phyloP scores from a whole-genome alignment of 2,797 vertebrate species.

The Sarcophilus harrisii region DNA sequence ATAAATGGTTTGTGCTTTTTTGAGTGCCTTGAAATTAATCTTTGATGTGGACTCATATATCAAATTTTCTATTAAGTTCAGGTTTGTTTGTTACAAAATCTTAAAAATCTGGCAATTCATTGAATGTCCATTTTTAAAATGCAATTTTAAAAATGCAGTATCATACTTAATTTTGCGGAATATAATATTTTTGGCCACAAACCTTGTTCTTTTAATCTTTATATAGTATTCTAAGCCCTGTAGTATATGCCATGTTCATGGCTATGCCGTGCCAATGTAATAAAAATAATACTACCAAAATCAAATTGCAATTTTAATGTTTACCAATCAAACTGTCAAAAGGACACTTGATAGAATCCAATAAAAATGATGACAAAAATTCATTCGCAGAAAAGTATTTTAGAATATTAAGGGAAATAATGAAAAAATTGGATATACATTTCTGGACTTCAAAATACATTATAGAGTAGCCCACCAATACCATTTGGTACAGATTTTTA shows the following conservation, averaged over 20 bases:
- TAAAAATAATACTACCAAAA: background rate
- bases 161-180: too few species aligned
- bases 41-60: too few species aligned
- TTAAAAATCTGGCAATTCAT: too few species aligned
- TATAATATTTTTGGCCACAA: too few species aligned
- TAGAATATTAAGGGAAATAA: background rate
- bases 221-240: too few species aligned
- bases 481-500: background rate
- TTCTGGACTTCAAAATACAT: background rate
- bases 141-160: too few species aligned
- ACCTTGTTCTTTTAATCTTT: too few species aligned
- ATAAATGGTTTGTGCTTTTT: too few species aligned
- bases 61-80: too few species aligned
- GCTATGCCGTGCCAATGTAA: background rate
- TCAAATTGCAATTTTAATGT: background rate
- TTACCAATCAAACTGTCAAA: background rate
- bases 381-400: background rate
- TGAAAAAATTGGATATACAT: background rate
- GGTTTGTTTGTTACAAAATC: too few species aligned
- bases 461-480: background rate
- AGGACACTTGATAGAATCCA: background rate
- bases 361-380: background rate
- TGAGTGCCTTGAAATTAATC: too few species aligned
- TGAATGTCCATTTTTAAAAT: too few species aligned
- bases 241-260: background rate